Evolutionary conservation across 2,888 invertebrate species (phyloP).

Genomic region (Diogma glabrata): DNA sequence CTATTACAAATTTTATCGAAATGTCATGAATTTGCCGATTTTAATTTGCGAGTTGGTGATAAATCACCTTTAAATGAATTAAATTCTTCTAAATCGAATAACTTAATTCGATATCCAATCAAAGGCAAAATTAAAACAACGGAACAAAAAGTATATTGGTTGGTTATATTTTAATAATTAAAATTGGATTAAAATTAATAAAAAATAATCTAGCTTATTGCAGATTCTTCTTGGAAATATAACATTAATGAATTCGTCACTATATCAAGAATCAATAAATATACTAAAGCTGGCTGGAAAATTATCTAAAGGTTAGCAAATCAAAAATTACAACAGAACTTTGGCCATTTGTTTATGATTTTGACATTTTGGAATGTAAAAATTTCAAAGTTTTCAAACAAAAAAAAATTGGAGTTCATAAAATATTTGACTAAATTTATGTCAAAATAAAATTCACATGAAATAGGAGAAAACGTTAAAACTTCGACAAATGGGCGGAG

Average conservation of each 20-base stretch:
- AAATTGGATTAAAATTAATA: too few species aligned
- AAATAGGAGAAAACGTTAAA: too few species aligned
- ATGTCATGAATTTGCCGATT: slow-evolving; percentile 56
- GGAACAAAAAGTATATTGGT: slow-evolving; percentile 54
- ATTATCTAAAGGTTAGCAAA: slow-evolving; percentile 58
- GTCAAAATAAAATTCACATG: too few species aligned
- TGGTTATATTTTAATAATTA: slow-evolving; percentile 5
- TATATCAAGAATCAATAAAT: slow-evolving; percentile 56
- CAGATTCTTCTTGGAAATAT: slow-evolving; percentile 64
- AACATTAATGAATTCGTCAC: slow-evolving; percentile 51
- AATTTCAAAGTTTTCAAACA: too few species aligned
- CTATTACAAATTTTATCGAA: slow-evolving; percentile 44
- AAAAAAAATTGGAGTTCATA: too few species aligned
- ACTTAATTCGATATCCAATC: slow-evolving; percentile 55
- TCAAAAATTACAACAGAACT: too few species aligned
- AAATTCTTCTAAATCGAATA: slow-evolving; percentile 46
- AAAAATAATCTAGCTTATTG: slow-evolving; percentile 50
- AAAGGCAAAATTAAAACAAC: slow-evolving; percentile 57
- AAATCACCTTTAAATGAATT: slow-evolving; percentile 55
- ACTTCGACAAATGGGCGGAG: too few species aligned
- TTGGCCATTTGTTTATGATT: too few species aligned
- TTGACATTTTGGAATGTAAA: too few species aligned
- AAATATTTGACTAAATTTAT: too few species aligned
- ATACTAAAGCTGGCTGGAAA: slow-evolving; percentile 56
- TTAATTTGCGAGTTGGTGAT: slow-evolving; percentile 56